phyloP scores from a whole-genome alignment of 2,888 invertebrate species.

The Ferrisia virgata region DNA sequence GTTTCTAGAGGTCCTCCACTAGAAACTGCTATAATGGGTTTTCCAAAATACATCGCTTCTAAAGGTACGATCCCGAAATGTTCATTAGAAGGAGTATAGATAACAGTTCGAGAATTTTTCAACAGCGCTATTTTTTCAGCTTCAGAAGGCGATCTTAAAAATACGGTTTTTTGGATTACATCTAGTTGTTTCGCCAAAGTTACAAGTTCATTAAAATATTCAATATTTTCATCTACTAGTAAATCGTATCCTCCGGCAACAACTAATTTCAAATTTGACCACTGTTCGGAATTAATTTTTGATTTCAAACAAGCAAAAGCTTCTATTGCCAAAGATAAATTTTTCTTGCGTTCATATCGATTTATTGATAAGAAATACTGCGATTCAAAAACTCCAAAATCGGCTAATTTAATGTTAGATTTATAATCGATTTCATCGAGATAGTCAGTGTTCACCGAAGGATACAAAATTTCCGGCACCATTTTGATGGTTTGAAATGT shows the following conservation, averaged over 20 bases:
- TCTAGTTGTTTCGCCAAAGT: constrained; percentile 64
- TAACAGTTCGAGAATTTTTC: constrained; percentile 69
- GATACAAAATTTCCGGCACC: constrained; percentile 83
- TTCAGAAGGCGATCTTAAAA: constrained; percentile 85
- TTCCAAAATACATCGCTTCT: constrained; percentile 92
- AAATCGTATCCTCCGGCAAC: constrained; percentile 96
- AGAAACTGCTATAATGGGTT: constrained; percentile 92
- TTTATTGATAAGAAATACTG: constrained; percentile 86
- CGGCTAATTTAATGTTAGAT: constrained; percentile 49
- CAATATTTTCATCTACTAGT: constrained; percentile 80
- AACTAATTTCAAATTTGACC: constrained; percentile 68
- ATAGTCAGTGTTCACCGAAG: constrained; percentile 80
- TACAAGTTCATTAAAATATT: constrained; percentile 74
- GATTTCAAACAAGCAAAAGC: constrained; percentile 73
- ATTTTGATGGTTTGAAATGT: constrained; percentile 74
- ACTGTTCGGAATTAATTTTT: constrained; percentile 51
- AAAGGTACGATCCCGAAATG: constrained; percentile 99
- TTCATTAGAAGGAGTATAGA: constrained; percentile 95
- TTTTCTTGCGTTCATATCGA: constrained; percentile 95
- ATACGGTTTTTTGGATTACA: constrained; percentile 68
- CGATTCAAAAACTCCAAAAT: constrained; percentile 52
- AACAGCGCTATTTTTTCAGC: constrained; percentile 77
- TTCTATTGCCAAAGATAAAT: constrained; percentile 78
- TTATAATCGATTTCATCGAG: constrained; percentile 57
- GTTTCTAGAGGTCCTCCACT: constrained; percentile 97